These are phyloP conservation scores for Xenentodon cancila DNA, from an alignment of 2,797 vertebrate species.

Conservation along the genomic window DNA sequence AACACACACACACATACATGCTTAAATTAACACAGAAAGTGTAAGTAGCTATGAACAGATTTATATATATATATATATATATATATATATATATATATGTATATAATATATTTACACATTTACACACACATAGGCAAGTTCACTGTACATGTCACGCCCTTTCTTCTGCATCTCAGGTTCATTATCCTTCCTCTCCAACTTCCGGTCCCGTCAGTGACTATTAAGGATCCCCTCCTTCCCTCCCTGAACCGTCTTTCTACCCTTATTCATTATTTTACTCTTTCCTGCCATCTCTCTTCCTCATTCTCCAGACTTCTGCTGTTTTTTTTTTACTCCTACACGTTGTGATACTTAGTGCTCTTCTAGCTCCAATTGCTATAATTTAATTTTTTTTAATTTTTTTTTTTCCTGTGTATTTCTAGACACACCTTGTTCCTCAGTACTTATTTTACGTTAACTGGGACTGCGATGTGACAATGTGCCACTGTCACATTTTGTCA, in stretches of 20 bases:
- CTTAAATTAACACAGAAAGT: constrained; percentile 39
- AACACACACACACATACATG: constrained; percentile 66
- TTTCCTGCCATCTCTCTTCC: constrained; percentile 29
- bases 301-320: constrained; percentile 77
- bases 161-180: constrained; percentile 53
- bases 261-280: constrained; percentile 28
- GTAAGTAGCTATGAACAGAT: constrained; percentile 30
- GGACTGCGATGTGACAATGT: constrained; percentile 95
- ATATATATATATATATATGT: too few species aligned
- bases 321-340: constrained; percentile 74
- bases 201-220: constrained; percentile 56
- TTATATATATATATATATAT: too few species aligned
- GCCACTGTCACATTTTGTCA: constrained; percentile 89
- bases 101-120: too few species aligned
- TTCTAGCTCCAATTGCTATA: constrained; percentile 62
- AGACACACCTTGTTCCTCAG: constrained; percentile 77
- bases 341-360: constrained; percentile 66
- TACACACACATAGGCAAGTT: constrained; percentile 43
- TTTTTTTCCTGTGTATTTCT: constrained; percentile 72
- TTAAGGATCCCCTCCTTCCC: constrained; percentile 46
- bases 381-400: constrained; percentile 32
- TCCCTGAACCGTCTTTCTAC: constrained; percentile 49
- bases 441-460: constrained; percentile 85
- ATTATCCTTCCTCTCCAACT: constrained; percentile 56
- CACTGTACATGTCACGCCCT: constrained; percentile 41